A percentile compares a stretch with the other conserved stretches of the same genome.
Evolutionary conservation across 1,140 invertebrate genomes (phyloP).

Genomic region (Neuroterus valhalla): DNA sequence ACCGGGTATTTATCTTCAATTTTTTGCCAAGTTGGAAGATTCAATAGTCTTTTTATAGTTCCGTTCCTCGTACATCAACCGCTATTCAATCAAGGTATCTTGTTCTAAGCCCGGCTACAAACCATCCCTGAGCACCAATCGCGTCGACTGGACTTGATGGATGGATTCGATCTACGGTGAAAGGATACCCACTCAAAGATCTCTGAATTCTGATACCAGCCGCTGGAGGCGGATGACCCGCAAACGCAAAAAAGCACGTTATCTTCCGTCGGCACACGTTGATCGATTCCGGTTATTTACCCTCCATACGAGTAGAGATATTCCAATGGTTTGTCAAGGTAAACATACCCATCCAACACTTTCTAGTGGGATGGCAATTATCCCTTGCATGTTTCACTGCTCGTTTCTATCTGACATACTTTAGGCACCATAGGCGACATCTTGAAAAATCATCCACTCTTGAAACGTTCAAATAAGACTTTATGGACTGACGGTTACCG

Average conservation of each 20-base stretch:
- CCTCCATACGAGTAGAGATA: background rate
- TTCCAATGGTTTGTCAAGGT: background rate
- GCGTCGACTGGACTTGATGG: slow-evolving; percentile 60
- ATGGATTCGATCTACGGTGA: slow-evolving; percentile 63
- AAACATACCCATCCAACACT: background rate
- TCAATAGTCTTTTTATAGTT: slow-evolving; percentile 49
- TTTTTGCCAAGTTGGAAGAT: slow-evolving; percentile 41
- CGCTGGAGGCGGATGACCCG: slow-evolving; percentile 33
- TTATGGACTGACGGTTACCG: no score
- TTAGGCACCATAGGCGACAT: no score
- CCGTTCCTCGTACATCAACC: slow-evolving; percentile 59
- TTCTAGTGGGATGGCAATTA: background rate
- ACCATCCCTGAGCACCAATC: slow-evolving; percentile 65
- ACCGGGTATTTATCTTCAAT: slow-evolving; percentile 56
- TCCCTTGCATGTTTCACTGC: no score
- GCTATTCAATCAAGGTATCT: slow-evolving; percentile 67
- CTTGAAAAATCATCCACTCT: no score
- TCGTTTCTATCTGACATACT: no score
- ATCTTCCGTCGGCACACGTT: slow-evolving; percentile 39
- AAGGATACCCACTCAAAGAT: slow-evolving; percentile 47
- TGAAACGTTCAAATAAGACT: no score
- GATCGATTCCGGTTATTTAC: background rate
- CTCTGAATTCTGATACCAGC: slow-evolving; percentile 48
- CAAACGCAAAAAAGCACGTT: slow-evolving; percentile 52
- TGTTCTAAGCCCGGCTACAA: slow-evolving; percentile 64